Evolutionary conservation across 2,113 vertebrate species (phyloP).

Genomic region (Spermophilus dauricus): DNA sequence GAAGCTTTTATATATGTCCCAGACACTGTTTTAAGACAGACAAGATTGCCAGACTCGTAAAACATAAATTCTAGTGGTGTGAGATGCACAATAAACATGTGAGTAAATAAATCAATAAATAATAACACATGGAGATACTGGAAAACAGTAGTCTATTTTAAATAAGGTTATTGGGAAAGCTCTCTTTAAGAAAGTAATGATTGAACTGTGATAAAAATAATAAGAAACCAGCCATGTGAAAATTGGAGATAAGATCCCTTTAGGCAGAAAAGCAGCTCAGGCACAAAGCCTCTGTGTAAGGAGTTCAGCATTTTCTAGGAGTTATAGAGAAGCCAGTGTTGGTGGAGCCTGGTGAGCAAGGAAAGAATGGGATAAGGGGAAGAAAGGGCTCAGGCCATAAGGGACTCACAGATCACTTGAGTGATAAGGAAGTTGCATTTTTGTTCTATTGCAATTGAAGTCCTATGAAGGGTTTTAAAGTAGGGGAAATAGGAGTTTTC

Average conservation of each 20-base stretch:
- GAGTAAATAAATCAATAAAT: not conserved
- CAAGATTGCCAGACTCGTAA: not conserved
- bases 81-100: not conserved
- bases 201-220: not conserved
- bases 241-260: not conserved
- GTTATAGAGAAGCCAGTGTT: not conserved
- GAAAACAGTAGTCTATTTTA: not conserved
- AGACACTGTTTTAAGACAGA: not conserved
- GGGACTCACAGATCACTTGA: not conserved
- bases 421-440: not conserved
- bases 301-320: not conserved
- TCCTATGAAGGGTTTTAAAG: not conserved
- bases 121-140: not conserved
- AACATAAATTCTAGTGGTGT: not conserved
- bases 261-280: not conserved
- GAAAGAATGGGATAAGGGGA: no score
- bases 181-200: not conserved
- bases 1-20: not conserved
- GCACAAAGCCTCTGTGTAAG: not conserved
- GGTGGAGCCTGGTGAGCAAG: not conserved
- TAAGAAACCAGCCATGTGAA: not conserved
- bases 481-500: not conserved
- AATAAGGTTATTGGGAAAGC: not conserved
- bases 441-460: not conserved
- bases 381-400: not conserved